Base-by-base conservation (phyloP, 2,797 vertebrate genomes). In the Gambelia wislizenii region DNA sequence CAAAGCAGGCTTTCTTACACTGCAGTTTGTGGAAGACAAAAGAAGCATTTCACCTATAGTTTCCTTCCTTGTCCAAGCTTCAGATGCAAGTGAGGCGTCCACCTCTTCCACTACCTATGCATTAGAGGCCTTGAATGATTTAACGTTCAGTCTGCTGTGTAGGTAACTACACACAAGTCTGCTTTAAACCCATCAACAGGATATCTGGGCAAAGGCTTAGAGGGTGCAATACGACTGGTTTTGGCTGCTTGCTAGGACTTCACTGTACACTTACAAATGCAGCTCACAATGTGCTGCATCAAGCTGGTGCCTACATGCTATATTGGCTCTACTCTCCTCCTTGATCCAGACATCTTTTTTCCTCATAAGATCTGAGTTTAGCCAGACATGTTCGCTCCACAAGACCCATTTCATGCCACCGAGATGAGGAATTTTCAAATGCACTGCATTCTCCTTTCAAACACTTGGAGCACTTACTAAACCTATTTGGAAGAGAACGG, bases 271-370 rank as follows among this genome's bases (percentile, higher is more conserved):
- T 9, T 18, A 16, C 8, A 83, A 74, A 8, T 47, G 22, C 39
- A 72, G 42, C 10, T 56, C 22, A 52, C n/a, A 30, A 59, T 30
- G 1, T 56, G 36, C 49, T 69, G 7, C 10, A n/a, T 12, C 18
- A 75, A 82, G 54, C 2, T 74, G 67, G 2, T 47, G 9, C 18
- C 33, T 36, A 22, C 13, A 6, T 75, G 39, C 39, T 89, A 87
- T 85, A 93, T 90, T 95, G 85, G 91, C 80, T 4, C 93, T 92
- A 2, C 22, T 84, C 20, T 56, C 44, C 27, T 16, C 52, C 22
- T 72, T 81, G 47, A 56, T n/a, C 30, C 49, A 44, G 64, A n/a
- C 27, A 0, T 75, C 0, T 30, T 27, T 78, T 52, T 67, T 5
- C 33, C 6, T 20, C 4, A 54, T 13, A 10, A 54, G 47, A 80